Percentiles rank a stretch among this genome's conserved stretches.
These are phyloP conservation scores for Schrankia costaestrigalis DNA, from an alignment of 2,888 invertebrate genomes.

Conservation along the genomic window DNA sequence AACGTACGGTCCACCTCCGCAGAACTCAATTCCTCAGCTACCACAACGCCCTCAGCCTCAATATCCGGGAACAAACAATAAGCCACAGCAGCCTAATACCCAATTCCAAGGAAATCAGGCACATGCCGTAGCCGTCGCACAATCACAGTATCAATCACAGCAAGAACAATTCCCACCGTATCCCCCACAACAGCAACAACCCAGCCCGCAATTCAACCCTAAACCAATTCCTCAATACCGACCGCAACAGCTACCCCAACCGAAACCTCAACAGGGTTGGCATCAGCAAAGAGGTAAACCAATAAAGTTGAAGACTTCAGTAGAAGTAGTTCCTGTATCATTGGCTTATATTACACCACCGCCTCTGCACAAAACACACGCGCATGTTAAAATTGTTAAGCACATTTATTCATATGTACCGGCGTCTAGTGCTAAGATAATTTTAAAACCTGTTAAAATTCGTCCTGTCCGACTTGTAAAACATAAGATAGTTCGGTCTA, in stretches of 20 bases:
- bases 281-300: conserved; percentile 34
- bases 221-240: conserved; percentile 15
- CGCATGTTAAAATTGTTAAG: conserved; percentile 48
- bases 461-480: conserved; percentile 42
- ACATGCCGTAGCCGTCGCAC: conserved; percentile 10
- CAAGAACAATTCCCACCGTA: conserved; percentile 15
- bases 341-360: conserved; percentile 69
- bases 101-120: conserved; percentile 19
- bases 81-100: conserved; percentile 1
- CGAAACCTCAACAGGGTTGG: conserved; percentile 13
- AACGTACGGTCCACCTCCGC: conserved; percentile 46
- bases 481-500: conserved; percentile 32
- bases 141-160: conserved; percentile 18
- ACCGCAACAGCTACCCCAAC: conserved; percentile 12
- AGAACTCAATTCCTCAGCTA: too few relatives aligned
- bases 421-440: conserved; percentile 48
- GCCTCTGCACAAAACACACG: conserved; percentile 42
- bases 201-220: conserved; percentile 13
- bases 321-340: conserved; percentile 68
- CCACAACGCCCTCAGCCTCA: conserved; percentile 9
- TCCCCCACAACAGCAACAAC: conserved; percentile 9
- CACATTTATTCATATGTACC: conserved; percentile 62
- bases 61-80: too few relatives aligned
- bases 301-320: conserved; percentile 61
- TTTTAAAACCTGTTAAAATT: conserved; percentile 56